These are phyloP conservation scores for Eurosta solidaginis DNA, from an alignment of 1,140 invertebrate species.

Conservation along the genomic window DNA sequence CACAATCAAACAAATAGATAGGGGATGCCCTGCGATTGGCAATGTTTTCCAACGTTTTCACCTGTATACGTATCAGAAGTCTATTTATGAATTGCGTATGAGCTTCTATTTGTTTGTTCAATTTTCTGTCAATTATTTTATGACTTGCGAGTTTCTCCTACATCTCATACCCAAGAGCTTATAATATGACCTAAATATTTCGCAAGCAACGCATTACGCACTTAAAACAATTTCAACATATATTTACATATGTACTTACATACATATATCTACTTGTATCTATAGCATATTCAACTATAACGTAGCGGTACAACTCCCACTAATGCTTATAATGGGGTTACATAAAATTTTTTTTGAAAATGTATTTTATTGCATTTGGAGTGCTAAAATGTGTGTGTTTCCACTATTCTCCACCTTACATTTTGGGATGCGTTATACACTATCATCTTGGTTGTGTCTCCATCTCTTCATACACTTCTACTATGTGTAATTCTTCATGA, in stretches of 20 bases:
- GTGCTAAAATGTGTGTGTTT: too few relatives aligned
- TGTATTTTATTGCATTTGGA: too few relatives aligned
- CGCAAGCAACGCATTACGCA: neutral
- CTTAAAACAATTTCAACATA: conserved; percentile 3
- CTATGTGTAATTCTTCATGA: too few relatives aligned
- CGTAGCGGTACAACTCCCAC: neutral
- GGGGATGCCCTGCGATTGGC: too few relatives aligned
- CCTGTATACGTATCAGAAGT: neutral
- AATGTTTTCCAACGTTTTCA: too few relatives aligned
- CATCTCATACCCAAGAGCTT: neutral
- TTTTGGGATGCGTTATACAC: too few relatives aligned
- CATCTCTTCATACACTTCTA: too few relatives aligned
- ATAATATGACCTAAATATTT: neutral
- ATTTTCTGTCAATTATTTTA: neutral
- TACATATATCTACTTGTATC: neutral
- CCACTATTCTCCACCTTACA: too few relatives aligned
- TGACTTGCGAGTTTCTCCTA: conserved; percentile 6
- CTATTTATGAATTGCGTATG: neutral
- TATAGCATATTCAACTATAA: neutral
- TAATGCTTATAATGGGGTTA: neutral
- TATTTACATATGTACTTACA: too few relatives aligned
- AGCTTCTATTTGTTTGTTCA: neutral
- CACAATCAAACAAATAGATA: too few relatives aligned
- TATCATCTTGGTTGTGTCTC: too few relatives aligned
- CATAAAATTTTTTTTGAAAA: too few relatives aligned